These are phyloP conservation scores for Mnemiopsis leidyi DNA, from an alignment of 37 sponge, comb jelly and placozoan species.

Conservation along the genomic window DNA sequence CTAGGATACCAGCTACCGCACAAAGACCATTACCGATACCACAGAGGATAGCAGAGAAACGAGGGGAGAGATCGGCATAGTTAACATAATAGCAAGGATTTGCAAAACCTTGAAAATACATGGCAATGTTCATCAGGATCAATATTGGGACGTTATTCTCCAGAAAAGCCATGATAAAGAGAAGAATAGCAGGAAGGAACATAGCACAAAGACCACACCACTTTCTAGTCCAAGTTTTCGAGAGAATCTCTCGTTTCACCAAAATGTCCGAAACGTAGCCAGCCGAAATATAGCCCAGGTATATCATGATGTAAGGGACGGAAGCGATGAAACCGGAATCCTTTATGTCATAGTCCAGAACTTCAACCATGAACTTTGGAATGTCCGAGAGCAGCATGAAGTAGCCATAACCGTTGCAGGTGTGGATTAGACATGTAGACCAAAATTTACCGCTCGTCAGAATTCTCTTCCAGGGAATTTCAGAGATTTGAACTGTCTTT, in stretches of 20 bases:
- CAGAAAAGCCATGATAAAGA: background rate
- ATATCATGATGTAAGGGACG: constrained; percentile 28
- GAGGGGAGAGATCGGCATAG: constrained; percentile 52
- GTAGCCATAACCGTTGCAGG: constrained; percentile 34
- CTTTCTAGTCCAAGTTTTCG: background rate
- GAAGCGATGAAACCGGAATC: constrained; percentile 5
- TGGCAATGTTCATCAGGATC: constrained; percentile 50
- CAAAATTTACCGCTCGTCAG: background rate
- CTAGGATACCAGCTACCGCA: constrained; percentile 20
- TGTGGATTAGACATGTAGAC: constrained; percentile 5
- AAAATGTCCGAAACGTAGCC: constrained; percentile 14
- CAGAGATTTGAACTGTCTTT: background rate
- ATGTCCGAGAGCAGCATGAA: constrained; percentile 54
- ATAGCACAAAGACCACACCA: background rate
- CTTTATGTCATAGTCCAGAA: background rate
- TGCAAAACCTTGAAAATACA: constrained; percentile 53
- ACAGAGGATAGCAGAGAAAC: constrained; percentile 37
- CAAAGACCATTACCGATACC: constrained; percentile 7
- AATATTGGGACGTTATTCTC: background rate
- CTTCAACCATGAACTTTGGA: constrained; percentile 6
- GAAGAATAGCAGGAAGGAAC: constrained; percentile 16
- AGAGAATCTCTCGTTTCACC: background rate
- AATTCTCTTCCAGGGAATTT: constrained; percentile 31
- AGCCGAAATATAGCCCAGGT: background rate
- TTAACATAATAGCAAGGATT: constrained; percentile 43